Evolutionary conservation across 2,797 vertebrate genomes (phyloP), one percentile per base, ranked within the genome.

Genomic region (Acrossocheilus fasciatus): DNA sequence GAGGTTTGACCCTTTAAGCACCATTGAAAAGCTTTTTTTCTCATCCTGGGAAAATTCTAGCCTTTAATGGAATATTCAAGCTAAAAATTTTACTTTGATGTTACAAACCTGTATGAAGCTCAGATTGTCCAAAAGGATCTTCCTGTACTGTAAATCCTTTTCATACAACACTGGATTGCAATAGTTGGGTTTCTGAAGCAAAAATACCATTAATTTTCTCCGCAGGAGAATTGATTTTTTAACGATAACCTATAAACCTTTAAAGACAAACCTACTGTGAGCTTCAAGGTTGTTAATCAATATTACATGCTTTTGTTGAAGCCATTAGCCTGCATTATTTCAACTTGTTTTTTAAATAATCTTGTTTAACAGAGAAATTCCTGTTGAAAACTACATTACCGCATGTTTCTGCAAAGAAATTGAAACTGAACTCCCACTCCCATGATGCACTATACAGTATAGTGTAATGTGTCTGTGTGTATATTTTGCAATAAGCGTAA

Each of bases 11-110:
- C 34, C 26, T 82, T 54, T 36, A 57, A 57, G 17, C 36, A 50
- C 66, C 47, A 50, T 23, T 75, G 73, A 75, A 75, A 72, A 72
- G 20, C 69, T 75, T 75, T 75, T 73, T 52, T 34, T 50, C n/a
- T 50, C 41, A 75, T 50, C 43, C 15, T 15, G 14, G 12, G 23
- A 41, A 18, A 30, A 36, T 68, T 34, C 30, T 68, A 30, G 59
- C 59, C 17, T 68, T 68, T 68, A 36, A 20, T 68, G 66, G 66
- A 69, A 69, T 36, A 69, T 36, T 36, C 34, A 69, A 69, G 34
- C 7, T 17, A 36, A 10, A 18, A 68, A 36, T 36, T 36, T 34
- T 18, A 34, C 34, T 36, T 36, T 68, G 17, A 18, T 68, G 15
- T 36, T 36, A 36, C 30, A 68, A 68, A 36, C 3, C 26, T 30